Evolutionary conservation across 2,888 invertebrate genomes (phyloP).

Genomic region (Tetragonisca angustula): DNA sequence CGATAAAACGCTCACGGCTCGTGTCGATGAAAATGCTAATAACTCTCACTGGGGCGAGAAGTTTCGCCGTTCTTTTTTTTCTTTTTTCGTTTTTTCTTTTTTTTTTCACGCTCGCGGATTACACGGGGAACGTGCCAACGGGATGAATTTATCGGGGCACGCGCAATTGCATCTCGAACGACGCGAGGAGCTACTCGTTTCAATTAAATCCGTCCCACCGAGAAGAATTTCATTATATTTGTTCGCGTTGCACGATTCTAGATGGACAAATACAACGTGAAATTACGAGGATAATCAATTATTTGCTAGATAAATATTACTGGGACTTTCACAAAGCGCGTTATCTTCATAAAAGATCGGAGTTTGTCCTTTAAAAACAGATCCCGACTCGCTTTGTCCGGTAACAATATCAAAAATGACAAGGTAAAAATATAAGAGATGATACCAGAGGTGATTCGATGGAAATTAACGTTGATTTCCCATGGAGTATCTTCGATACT

Average conservation of each 20-base stretch:
- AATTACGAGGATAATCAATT: background rate
- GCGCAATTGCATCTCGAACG: background rate
- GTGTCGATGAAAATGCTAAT: slow-evolving; percentile 3
- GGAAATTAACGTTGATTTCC: too few species aligned
- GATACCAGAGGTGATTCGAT: too few species aligned
- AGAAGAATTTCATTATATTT: too few species aligned
- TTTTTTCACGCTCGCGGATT: background rate
- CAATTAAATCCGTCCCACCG: background rate
- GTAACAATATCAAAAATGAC: too few species aligned
- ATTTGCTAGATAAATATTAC: too few species aligned
- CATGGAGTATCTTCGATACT: too few species aligned
- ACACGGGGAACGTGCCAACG: background rate
- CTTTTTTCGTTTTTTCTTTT: too few species aligned
- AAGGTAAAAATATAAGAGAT: too few species aligned
- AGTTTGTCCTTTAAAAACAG: too few species aligned
- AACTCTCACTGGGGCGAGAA: background rate
- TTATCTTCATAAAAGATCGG: too few species aligned
- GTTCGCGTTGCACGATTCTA: background rate
- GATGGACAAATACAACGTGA: background rate
- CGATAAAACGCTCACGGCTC: background rate
- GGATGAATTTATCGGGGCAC: background rate
- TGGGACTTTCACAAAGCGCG: too few species aligned
- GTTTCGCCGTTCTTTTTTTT: background rate
- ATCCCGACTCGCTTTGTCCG: too few species aligned
- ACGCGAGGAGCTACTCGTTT: background rate